A percentile compares a stretch with the other conserved stretches of the same genome.
Evolutionary conservation across 2,888 invertebrate species (phyloP).

Genomic region (Drosophila quinaria): DNA sequence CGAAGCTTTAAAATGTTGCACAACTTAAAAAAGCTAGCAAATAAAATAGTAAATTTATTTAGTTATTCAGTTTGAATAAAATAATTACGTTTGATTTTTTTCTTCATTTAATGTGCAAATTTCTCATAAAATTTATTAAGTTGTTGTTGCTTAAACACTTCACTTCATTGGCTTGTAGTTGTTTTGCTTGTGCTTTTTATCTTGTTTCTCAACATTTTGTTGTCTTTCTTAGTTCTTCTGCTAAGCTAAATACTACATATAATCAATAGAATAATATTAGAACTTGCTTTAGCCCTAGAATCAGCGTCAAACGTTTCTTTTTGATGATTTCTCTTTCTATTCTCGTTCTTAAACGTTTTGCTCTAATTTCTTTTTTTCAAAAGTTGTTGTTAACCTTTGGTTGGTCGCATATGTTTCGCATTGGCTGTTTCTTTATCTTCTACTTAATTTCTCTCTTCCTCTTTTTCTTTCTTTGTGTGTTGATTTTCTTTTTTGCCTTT

Average conservation of each 20-base stretch:
- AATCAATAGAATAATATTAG: conserved; percentile 24
- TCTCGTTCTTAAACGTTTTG: conserved; percentile 23
- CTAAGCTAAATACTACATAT: conserved; percentile 54
- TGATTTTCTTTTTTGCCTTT: conserved; percentile 46
- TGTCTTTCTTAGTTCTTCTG: conserved; percentile 33
- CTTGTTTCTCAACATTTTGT: conserved; percentile 12
- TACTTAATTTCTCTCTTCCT: not conserved
- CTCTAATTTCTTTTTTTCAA: conserved; percentile 38
- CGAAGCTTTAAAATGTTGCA: conserved; percentile 51
- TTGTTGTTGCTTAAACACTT: conserved; percentile 52
- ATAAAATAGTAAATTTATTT: conserved; percentile 37
- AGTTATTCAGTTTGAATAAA: conserved; percentile 27
- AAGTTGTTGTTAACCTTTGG: conserved; percentile 79
- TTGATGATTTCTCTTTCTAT: conserved; percentile 13
- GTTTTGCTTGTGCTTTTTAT: conserved; percentile 29
- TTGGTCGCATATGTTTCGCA: conserved; percentile 79
- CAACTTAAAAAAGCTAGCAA: conserved; percentile 68
- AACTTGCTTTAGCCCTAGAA: conserved; percentile 19
- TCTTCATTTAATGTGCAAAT: conserved; percentile 18
- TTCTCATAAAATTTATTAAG: conserved; percentile 23
- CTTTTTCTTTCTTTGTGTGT: conserved; percentile 33
- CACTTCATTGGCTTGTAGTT: conserved; percentile 5
- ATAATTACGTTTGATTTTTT: conserved; percentile 18
- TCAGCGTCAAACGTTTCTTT: not conserved
- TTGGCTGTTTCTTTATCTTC: conserved; percentile 58